A percentile compares a stretch with the other conserved stretches of the same genome.
These are phyloP conservation scores for Apomyelois bistriatella DNA, from an alignment of 2,888 invertebrate genomes.

Conservation along the genomic window DNA sequence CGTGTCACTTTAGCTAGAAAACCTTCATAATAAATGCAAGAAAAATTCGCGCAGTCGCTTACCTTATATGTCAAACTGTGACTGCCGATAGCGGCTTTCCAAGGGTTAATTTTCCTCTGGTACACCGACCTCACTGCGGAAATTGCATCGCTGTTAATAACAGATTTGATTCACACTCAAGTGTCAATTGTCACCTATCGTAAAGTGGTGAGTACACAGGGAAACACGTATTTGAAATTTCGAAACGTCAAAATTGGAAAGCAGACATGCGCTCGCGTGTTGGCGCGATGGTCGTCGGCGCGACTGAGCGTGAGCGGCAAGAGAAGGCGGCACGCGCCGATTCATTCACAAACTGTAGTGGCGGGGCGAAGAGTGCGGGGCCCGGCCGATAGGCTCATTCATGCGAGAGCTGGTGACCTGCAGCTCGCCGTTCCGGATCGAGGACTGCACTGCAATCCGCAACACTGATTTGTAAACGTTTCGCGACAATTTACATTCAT, in stretches of 20 bases:
- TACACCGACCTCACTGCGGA: slow-evolving; percentile 33
- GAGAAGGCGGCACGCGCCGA: slow-evolving; percentile 69
- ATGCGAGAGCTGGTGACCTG: slow-evolving; percentile 43
- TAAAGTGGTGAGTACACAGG: slow-evolving; percentile 29
- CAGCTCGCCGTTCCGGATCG: slow-evolving; percentile 16
- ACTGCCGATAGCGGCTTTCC: slow-evolving; percentile 54
- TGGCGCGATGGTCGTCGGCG: slow-evolving; percentile 63
- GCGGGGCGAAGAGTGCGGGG: slow-evolving; percentile 51
- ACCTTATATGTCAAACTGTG: slow-evolving; percentile 62
- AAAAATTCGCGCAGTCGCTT: slow-evolving; percentile 57
- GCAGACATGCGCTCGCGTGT: slow-evolving; percentile 61
- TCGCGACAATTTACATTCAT: slow-evolving; percentile 13
- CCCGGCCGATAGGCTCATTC: slow-evolving; percentile 55
- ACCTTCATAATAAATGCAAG: slow-evolving; percentile 39
- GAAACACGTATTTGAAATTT: slow-evolving; percentile 56
- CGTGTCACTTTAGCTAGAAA: slow-evolving; percentile 59
- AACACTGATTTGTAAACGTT: slow-evolving; percentile 28
- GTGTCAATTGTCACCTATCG: slow-evolving; percentile 40
- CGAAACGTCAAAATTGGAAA: slow-evolving; percentile 55
- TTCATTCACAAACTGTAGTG: slow-evolving; percentile 76
- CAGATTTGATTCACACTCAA: slow-evolving; percentile 31
- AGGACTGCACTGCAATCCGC: slow-evolving; percentile 27
- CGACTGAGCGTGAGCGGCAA: slow-evolving; percentile 63
- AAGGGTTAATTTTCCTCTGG: slow-evolving; percentile 39
- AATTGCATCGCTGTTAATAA: slow-evolving; percentile 34